phyloP scores from a whole-genome alignment of 1,140 invertebrate genomes.

The Diuraphis noxia region DNA sequence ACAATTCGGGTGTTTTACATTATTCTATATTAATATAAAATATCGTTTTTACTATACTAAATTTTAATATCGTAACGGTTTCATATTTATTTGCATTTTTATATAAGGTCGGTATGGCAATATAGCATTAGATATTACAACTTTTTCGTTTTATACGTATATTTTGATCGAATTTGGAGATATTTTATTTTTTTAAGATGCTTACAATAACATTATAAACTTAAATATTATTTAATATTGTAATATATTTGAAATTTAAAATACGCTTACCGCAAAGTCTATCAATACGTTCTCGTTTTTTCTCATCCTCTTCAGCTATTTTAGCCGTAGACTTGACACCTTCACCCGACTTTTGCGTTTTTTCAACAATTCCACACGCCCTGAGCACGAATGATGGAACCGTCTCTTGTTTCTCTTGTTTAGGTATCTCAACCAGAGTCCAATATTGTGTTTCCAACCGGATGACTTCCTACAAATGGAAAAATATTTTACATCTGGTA shows the following conservation, averaged over 20 bases:
- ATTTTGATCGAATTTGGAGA: not conserved
- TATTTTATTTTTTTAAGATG: not conserved
- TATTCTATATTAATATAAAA: not conserved
- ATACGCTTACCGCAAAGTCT: conserved; percentile 74
- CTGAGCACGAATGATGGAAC: conserved; percentile 86
- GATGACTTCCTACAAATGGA: conserved; percentile 76
- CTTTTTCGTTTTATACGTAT: not conserved
- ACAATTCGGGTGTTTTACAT: not conserved
- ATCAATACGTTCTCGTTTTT: conserved; percentile 78
- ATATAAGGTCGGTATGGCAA: not conserved
- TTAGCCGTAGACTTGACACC: conserved; percentile 84
- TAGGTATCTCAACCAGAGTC: conserved; percentile 87
- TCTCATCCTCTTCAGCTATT: conserved; percentile 80
- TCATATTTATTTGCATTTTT: not conserved
- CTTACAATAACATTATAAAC: not conserved
- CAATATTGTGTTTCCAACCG: conserved; percentile 91
- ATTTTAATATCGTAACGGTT: not conserved
- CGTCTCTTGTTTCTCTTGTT: conserved; percentile 86
- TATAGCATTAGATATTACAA: not conserved
- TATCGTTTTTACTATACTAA: not conserved
- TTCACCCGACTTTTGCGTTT: conserved; percentile 83
- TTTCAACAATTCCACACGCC: conserved; percentile 87
- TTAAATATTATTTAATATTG: not conserved
- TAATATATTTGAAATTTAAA: not conserved
- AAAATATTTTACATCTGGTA: not conserved